phyloP scores from a whole-genome alignment of 2,797 vertebrate genomes.

The Sphaeramia orbicularis region DNA sequence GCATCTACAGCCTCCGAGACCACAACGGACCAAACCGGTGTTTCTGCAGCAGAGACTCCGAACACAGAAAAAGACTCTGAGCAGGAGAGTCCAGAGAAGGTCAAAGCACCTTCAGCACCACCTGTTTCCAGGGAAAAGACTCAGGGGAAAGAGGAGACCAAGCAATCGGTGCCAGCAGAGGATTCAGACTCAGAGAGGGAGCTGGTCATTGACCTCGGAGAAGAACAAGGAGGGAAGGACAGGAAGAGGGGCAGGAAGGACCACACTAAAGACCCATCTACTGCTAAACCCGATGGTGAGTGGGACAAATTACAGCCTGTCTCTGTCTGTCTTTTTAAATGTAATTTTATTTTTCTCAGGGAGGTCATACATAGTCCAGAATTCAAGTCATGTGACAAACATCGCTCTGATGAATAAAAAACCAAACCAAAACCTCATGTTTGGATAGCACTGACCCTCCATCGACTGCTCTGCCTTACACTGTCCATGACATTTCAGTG shows the following conservation, averaged over 20 bases:
- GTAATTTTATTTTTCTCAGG: no score
- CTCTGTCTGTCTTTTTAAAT: no score
- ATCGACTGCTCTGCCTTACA: no score
- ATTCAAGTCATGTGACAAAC: no score
- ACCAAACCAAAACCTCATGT: no score
- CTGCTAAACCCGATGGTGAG: no score
- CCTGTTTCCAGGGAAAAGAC: conserved; percentile 85
- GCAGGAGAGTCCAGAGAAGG: conserved; percentile 89
- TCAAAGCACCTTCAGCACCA: conserved; percentile 81
- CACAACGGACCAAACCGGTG: conserved; percentile 88
- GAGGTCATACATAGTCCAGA: no score
- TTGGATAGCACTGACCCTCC: no score
- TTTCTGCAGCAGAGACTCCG: conserved; percentile 80
- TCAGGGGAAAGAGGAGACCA: conserved; percentile 89
- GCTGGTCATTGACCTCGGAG: conserved; percentile 96
- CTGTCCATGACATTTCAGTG: no score
- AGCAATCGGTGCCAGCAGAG: conserved; percentile 81
- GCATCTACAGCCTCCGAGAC: no score
- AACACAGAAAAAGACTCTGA: conserved; percentile 85
- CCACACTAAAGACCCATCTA: conserved; percentile 67
- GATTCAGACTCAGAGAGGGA: conserved; percentile 98
- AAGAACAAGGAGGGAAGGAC: conserved; percentile 92
- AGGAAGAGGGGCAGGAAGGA: conserved; percentile 92
- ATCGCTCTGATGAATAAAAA: no score
- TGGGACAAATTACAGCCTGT: no score